Evolutionary conservation across 2,888 invertebrate species (phyloP).

Genomic region (Perizoma flavofasciatum): DNA sequence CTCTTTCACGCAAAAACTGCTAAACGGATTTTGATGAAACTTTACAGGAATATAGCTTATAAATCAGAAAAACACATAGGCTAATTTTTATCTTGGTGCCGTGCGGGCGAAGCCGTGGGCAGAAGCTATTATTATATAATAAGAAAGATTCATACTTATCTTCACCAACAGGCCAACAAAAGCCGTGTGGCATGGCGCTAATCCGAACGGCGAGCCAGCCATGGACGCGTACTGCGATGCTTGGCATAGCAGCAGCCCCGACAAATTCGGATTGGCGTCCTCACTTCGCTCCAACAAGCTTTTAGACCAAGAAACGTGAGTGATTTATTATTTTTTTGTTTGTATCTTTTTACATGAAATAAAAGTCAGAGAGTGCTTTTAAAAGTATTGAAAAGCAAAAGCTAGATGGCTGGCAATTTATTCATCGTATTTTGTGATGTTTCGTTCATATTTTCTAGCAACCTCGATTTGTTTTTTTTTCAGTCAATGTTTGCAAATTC

Average conservation of each 20-base stretch:
- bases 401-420: too few species aligned
- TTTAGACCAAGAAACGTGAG: slow-evolving; percentile 88
- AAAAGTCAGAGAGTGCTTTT: slow-evolving; percentile 8
- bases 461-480: neutral
- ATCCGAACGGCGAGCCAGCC: slow-evolving; percentile 92
- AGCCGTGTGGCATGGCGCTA: slow-evolving; percentile 97
- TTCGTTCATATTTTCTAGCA: too few species aligned
- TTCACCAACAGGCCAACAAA: slow-evolving; percentile 91
- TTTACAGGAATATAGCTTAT: too few species aligned
- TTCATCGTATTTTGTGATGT: too few species aligned
- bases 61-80: too few species aligned
- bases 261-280: slow-evolving; percentile 93
- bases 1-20: too few species aligned
- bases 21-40: too few species aligned
- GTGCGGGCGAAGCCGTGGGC: too few species aligned
- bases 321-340: slow-evolving; percentile 31
- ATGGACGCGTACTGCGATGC: slow-evolving; percentile 96
- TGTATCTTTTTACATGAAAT: slow-evolving; percentile 7
- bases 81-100: too few species aligned
- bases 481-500: neutral
- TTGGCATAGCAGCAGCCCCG: slow-evolving; percentile 92
- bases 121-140: too few species aligned
- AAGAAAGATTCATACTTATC: too few species aligned
- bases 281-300: slow-evolving; percentile 91
- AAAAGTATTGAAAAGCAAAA: slow-evolving; percentile 1